A percentile compares a stretch with the other conserved stretches of the same genome.
phyloP scores from a whole-genome alignment of 2,113 vertebrate genomes.

The Proteles cristata region DNA sequence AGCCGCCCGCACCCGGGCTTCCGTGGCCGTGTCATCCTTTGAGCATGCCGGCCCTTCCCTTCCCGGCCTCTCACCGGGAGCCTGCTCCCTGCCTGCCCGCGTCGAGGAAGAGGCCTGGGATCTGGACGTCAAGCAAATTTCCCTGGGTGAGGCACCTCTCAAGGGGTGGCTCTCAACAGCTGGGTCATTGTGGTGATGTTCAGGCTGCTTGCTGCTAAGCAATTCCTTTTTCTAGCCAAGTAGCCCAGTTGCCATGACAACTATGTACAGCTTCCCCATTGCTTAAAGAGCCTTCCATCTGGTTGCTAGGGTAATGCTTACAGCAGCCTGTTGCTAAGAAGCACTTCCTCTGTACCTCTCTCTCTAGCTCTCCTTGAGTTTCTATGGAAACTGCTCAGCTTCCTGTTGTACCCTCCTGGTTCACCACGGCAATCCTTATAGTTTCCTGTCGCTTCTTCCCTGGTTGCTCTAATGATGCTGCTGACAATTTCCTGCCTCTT shows the following conservation, averaged over 20 bases:
- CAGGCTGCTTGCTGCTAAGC: slow-evolving; percentile 76
- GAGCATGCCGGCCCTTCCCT: slow-evolving; percentile 80
- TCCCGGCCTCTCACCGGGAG: slow-evolving; percentile 80
- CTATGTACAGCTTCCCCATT: slow-evolving; percentile 73
- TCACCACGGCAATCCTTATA: slow-evolving; percentile 75
- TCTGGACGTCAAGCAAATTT: slow-evolving; percentile 85
- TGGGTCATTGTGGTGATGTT: slow-evolving; percentile 71
- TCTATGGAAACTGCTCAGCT: slow-evolving; percentile 82
- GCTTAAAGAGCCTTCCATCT: slow-evolving; percentile 75
- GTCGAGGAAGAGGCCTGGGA: slow-evolving; percentile 85
- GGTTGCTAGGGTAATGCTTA: slow-evolving; percentile 77
- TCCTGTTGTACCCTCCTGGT: slow-evolving; percentile 79
- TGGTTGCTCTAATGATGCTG: slow-evolving; percentile 79
- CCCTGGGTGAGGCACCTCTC: slow-evolving; percentile 82
- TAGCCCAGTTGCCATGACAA: slow-evolving; percentile 76
- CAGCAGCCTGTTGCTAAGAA: slow-evolving; percentile 79
- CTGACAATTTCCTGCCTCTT: slow-evolving; percentile 81
- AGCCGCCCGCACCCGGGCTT: slow-evolving; percentile 79
- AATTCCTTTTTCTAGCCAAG: slow-evolving; percentile 76
- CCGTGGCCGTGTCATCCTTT: slow-evolving; percentile 79
- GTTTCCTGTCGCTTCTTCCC: slow-evolving; percentile 81
- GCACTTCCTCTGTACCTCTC: slow-evolving; percentile 77
- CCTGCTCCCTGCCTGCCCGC: slow-evolving; percentile 81
- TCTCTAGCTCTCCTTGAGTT: slow-evolving; percentile 75
- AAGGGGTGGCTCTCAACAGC: slow-evolving; percentile 78